These are phyloP conservation scores for Candoia aspera DNA, from an alignment of 2,113 vertebrate genomes.

Conservation along the genomic window DNA sequence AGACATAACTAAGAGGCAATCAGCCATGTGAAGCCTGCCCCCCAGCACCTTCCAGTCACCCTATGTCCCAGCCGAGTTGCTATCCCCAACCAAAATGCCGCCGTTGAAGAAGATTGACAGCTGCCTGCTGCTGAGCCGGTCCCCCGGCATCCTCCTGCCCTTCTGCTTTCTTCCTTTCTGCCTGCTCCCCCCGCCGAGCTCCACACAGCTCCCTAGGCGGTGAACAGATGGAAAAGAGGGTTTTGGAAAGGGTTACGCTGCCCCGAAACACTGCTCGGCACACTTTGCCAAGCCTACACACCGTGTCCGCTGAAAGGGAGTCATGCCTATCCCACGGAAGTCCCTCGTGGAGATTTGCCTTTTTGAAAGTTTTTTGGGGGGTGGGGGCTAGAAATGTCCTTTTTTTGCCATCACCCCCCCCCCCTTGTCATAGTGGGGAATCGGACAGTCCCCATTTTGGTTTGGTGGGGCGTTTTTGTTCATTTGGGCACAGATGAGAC, in stretches of 20 bases:
- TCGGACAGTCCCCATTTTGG: not conserved
- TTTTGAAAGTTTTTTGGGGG: not conserved
- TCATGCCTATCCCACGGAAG: slow-evolving; percentile 62
- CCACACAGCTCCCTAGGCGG: slow-evolving; percentile 29
- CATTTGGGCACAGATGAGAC: not conserved
- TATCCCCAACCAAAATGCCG: not conserved
- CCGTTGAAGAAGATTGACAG: not conserved
- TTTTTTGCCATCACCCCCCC: no score
- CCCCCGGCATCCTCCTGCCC: not conserved
- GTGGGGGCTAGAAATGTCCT: not conserved
- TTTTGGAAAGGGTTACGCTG: slow-evolving; percentile 62
- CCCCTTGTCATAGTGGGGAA: not conserved
- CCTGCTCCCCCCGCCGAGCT: not conserved
- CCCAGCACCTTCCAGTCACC: not conserved
- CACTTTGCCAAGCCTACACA: slow-evolving; percentile 33
- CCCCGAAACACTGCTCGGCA: slow-evolving; percentile 45
- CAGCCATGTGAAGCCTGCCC: not conserved
- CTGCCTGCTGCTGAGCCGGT: not conserved
- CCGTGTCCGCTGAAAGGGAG: slow-evolving; percentile 45
- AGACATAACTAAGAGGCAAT: not conserved
- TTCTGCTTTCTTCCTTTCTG: not conserved
- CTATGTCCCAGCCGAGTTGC: not conserved
- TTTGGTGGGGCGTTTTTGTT: not conserved
- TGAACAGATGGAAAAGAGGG: slow-evolving; percentile 75
- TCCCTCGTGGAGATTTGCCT: slow-evolving; percentile 47